Evolutionary conservation across 2,113 vertebrate species (phyloP), one percentile per base, ranked within the genome.

Genomic region (Gymnocephalus cernua): DNA sequence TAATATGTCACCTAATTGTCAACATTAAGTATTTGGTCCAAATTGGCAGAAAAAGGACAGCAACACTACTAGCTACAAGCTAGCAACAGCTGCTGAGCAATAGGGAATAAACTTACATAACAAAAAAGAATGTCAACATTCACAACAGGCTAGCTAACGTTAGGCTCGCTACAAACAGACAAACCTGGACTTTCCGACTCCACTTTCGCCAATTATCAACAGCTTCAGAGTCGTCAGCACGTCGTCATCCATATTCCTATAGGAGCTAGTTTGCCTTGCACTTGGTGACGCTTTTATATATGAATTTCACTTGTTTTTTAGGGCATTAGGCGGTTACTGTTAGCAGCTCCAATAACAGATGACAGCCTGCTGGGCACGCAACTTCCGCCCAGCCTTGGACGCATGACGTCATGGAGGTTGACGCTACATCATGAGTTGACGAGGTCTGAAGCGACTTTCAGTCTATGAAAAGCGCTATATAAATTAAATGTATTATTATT

Each of bases 141-240:
- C 45, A 68, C 79, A 70, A 79, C 86, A 77, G 23, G 89, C 90
- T 91, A 93, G 83, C 88, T 72, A 6, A 4, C 1, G 38, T 41
- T 41, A 41, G 13, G 64, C 57, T 53, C 19, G 27, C 74, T 58
- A 23, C 32, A 53, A 21, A 45, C 21, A 41, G 0, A 87, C 95
- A 93, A 82, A 99, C 98, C 98, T 99, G 79, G 98, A 99, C 86
- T 99, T 99, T 80, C 98, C 98, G 51, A 99, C 98, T 44, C 98
- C 97, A 57, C 98, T 99, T 89, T 99, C 98, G 29, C 98, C 97
- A 59, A 99, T 99, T 70, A 99, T 99, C 78, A 99, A 92, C 86
- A 99, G 96, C 85, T 99, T 99, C 57, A 99, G 91, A 8, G 98
- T 99, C 25, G 98, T 99, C 89, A 99, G 77, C 68, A 99, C 96